Base-by-base conservation (phyloP, 2,888 invertebrate genomes). In the Pheosia tremula region DNA sequence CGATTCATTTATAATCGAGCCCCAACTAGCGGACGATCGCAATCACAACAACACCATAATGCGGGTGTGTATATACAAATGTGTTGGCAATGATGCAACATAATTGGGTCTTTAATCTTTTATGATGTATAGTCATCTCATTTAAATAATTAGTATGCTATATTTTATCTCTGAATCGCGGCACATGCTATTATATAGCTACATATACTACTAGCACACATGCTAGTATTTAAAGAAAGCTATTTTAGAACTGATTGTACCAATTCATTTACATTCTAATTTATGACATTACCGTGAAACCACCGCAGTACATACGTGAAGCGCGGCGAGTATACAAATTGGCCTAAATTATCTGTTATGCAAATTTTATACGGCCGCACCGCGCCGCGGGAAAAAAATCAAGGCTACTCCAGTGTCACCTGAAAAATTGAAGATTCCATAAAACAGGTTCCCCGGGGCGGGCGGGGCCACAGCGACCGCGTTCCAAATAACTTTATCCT, bases 401-500 rank as follows among this genome's bases (percentile, higher is more conserved):
- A 69, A 74, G 78, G 79, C 83, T 80, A 80, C 79, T 80, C 67
- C 64, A 64, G 65, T 69, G 74, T 77, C 81, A 85, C 82, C 86
- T 87, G 87, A 85, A 88, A 87, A 87, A 85, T 84, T 79, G 80
- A 79, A 79, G 85, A 83, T 81, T 80, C 76, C 71, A 73, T 75
- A 77, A 79, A 82, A 82, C 77, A 78, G 78, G 71, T 67, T 63
- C 59, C 1, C 24, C 24, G 24, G 24, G 24, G 70, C 66, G 71
- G 57, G 43, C 53, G 47, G 54, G 41, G 66, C 78, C 75, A 74
- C 78, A 80, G 82, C 78, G 75, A 74, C 78, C 80, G 82, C 81
- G 88, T 87, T 87, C 89, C 89, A 88, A 89, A 90, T 90, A 89
- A 90, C 90, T 88, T 77, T 85, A 83, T 84, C 83, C 83, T 78